Evolutionary conservation across 2,797 vertebrate genomes (phyloP).

Genomic region (Sternarchorhynchus goeldii): DNA sequence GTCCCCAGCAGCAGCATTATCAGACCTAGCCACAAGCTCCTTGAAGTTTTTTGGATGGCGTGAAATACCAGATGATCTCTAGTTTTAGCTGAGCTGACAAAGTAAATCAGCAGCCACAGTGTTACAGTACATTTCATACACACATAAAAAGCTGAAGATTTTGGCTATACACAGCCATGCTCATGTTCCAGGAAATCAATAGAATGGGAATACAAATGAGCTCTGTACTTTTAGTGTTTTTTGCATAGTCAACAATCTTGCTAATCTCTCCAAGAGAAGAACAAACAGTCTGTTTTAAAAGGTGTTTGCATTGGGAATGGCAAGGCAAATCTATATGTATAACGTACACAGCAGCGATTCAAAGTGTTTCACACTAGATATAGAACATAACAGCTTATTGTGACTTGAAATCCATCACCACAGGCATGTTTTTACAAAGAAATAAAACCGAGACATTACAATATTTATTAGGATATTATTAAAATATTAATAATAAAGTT

Average conservation of each 20-base stretch:
- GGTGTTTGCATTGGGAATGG: neutral
- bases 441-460: no score
- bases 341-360: no score
- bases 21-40: neutral
- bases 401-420: no score
- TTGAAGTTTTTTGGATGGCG: neutral
- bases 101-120: neutral
- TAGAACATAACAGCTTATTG: no score
- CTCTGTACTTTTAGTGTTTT: neutral
- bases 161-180: no score
- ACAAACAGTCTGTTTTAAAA: constrained; percentile 5
- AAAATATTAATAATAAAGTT: no score
- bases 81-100: neutral
- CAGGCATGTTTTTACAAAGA: no score
- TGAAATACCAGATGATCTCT: neutral
- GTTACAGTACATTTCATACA: neutral
- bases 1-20: constrained; percentile 16
- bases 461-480: no score
- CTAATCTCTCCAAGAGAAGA: neutral
- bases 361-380: no score
- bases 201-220: neutral
- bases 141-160: no score
- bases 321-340: no score
- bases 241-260: constrained; percentile 17
- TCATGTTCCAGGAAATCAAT: neutral